These are phyloP conservation scores for Petrolisthes manimaculis DNA, from an alignment of 2,888 invertebrate genomes.

Conservation along the genomic window DNA sequence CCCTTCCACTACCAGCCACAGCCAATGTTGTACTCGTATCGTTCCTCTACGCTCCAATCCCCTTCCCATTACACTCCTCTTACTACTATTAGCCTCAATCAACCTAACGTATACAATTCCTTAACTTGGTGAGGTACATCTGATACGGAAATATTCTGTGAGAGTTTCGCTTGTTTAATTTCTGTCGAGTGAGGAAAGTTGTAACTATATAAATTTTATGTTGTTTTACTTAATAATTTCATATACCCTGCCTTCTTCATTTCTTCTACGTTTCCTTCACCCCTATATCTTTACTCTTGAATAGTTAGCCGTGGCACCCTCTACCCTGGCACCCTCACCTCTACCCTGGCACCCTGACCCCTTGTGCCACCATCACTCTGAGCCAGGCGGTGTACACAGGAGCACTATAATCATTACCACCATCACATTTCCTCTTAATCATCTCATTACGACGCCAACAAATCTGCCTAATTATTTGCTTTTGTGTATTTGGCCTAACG, in stretches of 20 bases:
- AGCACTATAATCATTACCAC: conserved; percentile 28
- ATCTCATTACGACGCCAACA: conserved; percentile 25
- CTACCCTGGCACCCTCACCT: not conserved
- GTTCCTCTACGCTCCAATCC: not conserved
- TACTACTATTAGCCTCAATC: not conserved
- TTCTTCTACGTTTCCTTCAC: not conserved
- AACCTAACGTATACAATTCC: too few relatives aligned
- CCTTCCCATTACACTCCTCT: not conserved
- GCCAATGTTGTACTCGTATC: not conserved
- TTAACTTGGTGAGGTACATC: too few relatives aligned
- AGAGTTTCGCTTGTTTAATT: too few relatives aligned
- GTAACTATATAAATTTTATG: not conserved
- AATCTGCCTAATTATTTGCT: conserved; percentile 20
- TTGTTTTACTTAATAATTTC: not conserved
- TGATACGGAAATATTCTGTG: too few relatives aligned
- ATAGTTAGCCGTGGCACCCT: not conserved
- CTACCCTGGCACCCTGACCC: not conserved
- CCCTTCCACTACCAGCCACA: not conserved
- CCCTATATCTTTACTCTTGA: not conserved
- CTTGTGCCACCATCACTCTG: not conserved
- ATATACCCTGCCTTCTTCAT: not conserved
- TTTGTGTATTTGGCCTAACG: conserved; percentile 23
- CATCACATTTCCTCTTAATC: conserved; percentile 19
- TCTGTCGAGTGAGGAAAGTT: too few relatives aligned
- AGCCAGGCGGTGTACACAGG: not conserved